Evolutionary conservation across 2,113 vertebrate species (phyloP).

Genomic region (Macroglossus sobrinus): DNA sequence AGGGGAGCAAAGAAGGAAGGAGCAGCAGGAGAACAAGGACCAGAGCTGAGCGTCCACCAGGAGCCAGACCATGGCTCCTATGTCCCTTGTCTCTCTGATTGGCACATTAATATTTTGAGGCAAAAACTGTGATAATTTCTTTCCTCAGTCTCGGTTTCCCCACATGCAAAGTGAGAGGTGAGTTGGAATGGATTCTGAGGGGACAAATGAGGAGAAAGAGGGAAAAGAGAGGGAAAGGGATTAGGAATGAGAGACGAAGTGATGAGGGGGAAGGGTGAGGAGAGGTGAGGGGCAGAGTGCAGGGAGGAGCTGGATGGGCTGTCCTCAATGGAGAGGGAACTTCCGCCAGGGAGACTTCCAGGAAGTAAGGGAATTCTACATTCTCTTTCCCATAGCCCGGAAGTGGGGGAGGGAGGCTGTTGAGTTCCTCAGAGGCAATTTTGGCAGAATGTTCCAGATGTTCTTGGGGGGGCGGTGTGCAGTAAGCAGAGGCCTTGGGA

Average conservation of each 20-base stretch:
- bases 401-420: background rate
- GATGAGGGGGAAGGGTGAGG: too few relatives aligned
- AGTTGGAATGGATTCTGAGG: background rate
- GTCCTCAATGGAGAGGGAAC: background rate
- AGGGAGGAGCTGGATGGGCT: background rate
- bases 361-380: background rate
- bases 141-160: background rate
- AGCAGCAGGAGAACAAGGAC: background rate
- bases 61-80: background rate
- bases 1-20: too few relatives aligned
- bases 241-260: fast-evolving
- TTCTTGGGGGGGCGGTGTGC: background rate
- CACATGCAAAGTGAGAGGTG: background rate
- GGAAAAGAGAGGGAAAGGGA: background rate
- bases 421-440: background rate
- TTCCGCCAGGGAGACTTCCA: background rate
- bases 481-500: background rate
- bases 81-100: fast-evolving
- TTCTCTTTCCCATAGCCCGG: background rate
- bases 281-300: background rate
- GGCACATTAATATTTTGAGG: background rate
- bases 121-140: background rate
- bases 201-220: background rate
- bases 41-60: background rate
- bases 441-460: slow-evolving; percentile 15